Evolutionary conservation across 2,113 vertebrate species (phyloP).

Genomic region (Panurus biarmicus): DNA sequence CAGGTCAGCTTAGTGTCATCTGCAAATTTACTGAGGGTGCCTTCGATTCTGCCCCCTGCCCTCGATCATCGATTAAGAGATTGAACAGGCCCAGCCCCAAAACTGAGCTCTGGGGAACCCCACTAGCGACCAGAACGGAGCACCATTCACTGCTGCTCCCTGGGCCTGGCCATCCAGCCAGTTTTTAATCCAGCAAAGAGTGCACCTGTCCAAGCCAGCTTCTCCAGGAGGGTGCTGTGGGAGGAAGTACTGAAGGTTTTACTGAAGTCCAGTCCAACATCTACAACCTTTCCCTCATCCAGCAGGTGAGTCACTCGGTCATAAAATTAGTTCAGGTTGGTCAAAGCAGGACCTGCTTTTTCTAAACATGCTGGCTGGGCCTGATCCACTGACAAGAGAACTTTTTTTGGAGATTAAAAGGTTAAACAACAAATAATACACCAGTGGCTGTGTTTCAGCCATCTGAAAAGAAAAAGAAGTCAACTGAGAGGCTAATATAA

Average conservation of each 20-base stretch:
- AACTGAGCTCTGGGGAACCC: not conserved
- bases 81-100: not conserved
- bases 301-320: not conserved
- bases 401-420: not conserved
- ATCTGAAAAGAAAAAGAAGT: not conserved
- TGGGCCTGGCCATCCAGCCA: not conserved
- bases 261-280: not conserved
- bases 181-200: not conserved
- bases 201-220: not conserved
- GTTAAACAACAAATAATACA: not conserved
- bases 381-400: not conserved
- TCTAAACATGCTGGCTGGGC: not conserved
- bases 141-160: not conserved
- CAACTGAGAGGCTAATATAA: not conserved
- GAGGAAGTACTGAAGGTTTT: not conserved
- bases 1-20: not conserved
- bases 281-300: not conserved
- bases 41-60: accelerated
- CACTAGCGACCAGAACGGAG: not conserved
- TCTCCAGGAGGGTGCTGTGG: not conserved
- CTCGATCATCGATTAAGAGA: accelerated
- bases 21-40: not conserved
- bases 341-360: not conserved
- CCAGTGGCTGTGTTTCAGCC: not conserved
- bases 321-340: not conserved